Evolutionary conservation across 2,113 vertebrate species (phyloP).

Genomic region (Dasypus novemcinctus): DNA sequence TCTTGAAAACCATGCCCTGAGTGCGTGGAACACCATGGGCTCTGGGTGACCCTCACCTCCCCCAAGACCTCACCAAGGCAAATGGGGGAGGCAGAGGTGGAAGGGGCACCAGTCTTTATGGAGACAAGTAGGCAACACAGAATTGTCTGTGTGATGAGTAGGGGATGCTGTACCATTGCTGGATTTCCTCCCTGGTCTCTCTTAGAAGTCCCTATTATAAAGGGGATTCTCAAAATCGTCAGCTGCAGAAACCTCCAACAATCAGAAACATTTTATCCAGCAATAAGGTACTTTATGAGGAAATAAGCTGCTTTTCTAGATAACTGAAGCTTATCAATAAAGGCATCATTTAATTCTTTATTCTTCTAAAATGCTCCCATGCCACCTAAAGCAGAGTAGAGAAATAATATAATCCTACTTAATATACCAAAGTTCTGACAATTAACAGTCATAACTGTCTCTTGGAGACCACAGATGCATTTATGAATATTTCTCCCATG

Average conservation of each 20-base stretch:
- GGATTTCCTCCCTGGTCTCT: neutral
- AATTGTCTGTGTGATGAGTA: neutral
- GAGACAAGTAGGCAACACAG: no score
- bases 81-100: neutral
- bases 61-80: neutral
- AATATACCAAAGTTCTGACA: neutral
- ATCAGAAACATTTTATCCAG: neutral
- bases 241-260: neutral
- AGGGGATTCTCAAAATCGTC: neutral
- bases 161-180: neutral
- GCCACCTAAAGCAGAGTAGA: neutral
- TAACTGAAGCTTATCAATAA: neutral
- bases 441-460: neutral
- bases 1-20: neutral
- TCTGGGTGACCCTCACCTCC: neutral
- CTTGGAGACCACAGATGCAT: neutral
- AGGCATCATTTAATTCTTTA: neutral
- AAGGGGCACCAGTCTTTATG: neutral
- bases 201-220: neutral
- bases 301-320: neutral
- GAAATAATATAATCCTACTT: neutral
- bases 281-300: neutral
- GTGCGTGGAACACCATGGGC: neutral
- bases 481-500: neutral
- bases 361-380: neutral